These are phyloP conservation scores for Ganaspis sp. DNA, from an alignment of 1,140 invertebrate genomes.

Conservation along the genomic window DNA sequence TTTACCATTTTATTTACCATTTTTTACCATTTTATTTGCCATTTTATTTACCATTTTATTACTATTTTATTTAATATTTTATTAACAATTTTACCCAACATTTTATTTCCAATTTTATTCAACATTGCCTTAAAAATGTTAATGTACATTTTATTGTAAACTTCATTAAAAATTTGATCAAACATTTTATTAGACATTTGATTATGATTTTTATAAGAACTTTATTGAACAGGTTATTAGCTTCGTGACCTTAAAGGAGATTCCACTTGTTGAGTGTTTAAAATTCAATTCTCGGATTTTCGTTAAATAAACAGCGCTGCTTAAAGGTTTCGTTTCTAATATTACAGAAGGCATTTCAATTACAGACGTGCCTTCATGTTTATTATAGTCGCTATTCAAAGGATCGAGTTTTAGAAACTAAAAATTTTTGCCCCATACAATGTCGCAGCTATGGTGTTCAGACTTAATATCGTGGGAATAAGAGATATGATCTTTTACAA, in stretches of 20 bases:
- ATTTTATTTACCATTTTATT: too few relatives aligned
- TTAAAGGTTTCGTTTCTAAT: not conserved
- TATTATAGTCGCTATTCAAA: constrained; percentile 15
- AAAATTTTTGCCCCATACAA: constrained; percentile 5
- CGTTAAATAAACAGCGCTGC: not conserved
- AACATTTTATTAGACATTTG: too few relatives aligned
- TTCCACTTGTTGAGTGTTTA: not conserved
- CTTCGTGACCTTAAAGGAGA: not conserved
- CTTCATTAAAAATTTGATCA: too few relatives aligned
- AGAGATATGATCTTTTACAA: constrained; percentile 25
- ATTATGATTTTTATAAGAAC: too few relatives aligned
- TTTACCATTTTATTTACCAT: too few relatives aligned
- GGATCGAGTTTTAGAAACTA: not conserved
- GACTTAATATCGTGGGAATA: constrained; percentile 22
- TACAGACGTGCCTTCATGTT: not conserved
- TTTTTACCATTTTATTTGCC: too few relatives aligned
- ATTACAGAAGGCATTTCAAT: not conserved
- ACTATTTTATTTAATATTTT: too few relatives aligned
- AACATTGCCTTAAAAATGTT: too few relatives aligned
- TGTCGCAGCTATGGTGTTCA: not conserved
- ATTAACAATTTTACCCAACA: too few relatives aligned
- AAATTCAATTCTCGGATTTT: not conserved
- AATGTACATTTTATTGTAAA: too few relatives aligned
- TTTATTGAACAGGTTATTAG: too few relatives aligned
- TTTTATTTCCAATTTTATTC: too few relatives aligned